Evolutionary conservation across 2,888 invertebrate genomes (phyloP), one percentile per base, ranked within the genome.

Genomic region (Carterocephalus palaemon): DNA sequence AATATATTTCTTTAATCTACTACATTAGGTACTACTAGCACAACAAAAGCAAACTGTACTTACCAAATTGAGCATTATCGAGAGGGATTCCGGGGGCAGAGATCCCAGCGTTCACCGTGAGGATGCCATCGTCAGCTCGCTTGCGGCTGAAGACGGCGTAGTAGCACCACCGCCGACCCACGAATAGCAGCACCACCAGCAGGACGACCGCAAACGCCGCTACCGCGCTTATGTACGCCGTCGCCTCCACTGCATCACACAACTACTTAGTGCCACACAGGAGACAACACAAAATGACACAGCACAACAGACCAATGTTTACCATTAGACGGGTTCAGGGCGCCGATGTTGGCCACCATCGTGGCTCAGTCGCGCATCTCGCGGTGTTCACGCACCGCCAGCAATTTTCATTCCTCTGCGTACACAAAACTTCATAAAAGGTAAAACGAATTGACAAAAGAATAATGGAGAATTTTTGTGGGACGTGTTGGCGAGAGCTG

Each of bases 191-290:
- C 64, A 96, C 90, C 54, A 96, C 92, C 62, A 97, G 88, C 58
- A 97, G 89, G 49, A 96, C 88, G 12, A 92, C 92, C 42, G 96
- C 92, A 70, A 96, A 92, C 52, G 93, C 95, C 52, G 93, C 94
- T 62, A 96, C 92, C 52, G 94, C 95, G 66, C 95, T 95, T 74
- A 97, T 89, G 73, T 96, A 93, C 70, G 95, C 95, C 64, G 95
- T 93, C 64, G 95, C 94, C 88, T 96, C 96, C 78, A 92, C 90
- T 77, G 92, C 86, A 56, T 63, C 53, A 62, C 42, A 54, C 52
- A 47, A 47, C 55, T 39, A 31, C 37, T 12, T 42, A 47, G 46
- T 47, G 43, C 50, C 45, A 42, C 16, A 42, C 42, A 22, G 20
- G 26, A 31, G 45, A 37, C 22, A 26, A 46, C 42, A n/a, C n/a